Percentiles rank a stretch among this genome's conserved stretches.
Evolutionary conservation across 2,797 vertebrate genomes (phyloP).

Genomic region (Dipus sagitta): DNA sequence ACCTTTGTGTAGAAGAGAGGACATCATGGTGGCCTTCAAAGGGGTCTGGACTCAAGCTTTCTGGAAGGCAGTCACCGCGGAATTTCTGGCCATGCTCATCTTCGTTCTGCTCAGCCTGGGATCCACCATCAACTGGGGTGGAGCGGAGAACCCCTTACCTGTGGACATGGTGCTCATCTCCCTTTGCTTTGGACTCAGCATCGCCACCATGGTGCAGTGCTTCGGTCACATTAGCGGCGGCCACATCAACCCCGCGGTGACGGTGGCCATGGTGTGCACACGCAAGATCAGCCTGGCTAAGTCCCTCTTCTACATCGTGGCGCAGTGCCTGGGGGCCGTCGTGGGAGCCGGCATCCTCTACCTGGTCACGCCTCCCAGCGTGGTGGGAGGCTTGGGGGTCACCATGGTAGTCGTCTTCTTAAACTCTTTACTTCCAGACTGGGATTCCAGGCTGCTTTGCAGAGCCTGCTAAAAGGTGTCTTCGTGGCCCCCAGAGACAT

Average conservation of each 20-base stretch:
- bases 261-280: conserved; percentile 95
- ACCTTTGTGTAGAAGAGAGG: conserved; percentile 89
- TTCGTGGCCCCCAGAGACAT: not conserved
- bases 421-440: conserved; percentile 38
- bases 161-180: conserved; percentile 96
- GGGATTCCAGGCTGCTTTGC: not conserved
- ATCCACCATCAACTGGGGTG: conserved; percentile 95
- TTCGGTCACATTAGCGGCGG: conserved; percentile 97
- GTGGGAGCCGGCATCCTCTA: conserved; percentile 94
- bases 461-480: not conserved
- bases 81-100: conserved; percentile 95
- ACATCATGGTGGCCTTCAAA: conserved; percentile 96
- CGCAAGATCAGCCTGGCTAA: conserved; percentile 96
- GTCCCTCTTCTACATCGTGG: conserved; percentile 93
- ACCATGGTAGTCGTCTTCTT: conserved; percentile 89
- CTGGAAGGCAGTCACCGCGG: conserved; percentile 96
- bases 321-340: conserved; percentile 95
- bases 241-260: conserved; percentile 97
- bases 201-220: conserved; percentile 97
- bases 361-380: conserved; percentile 92
- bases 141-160: conserved; percentile 90
- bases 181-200: conserved; percentile 97
- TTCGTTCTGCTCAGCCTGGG: conserved; percentile 96
- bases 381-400: conserved; percentile 92
- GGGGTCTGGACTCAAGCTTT: conserved; percentile 97